Base-by-base conservation (phyloP, 2,888 invertebrate species). In the Erannis defoliaria region DNA sequence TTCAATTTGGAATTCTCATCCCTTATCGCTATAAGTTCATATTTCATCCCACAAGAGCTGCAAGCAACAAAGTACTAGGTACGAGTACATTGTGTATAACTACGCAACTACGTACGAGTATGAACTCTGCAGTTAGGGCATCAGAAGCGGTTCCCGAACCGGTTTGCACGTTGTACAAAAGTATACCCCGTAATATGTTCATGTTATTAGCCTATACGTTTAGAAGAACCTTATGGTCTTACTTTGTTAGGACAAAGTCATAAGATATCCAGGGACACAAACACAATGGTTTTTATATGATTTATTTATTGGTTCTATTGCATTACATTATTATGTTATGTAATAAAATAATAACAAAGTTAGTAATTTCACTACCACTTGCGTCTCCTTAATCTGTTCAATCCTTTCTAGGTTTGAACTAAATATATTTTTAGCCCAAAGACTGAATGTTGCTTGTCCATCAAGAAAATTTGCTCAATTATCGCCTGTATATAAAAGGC, bases 91-190 rank as follows among this genome's bases (percentile, higher is more conserved):
- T 37, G 35, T 18, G 45, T 38, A 43, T 38, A 58, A 38, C 9
- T 51, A 45, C 8, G 29, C 19, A 45, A 19, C 29, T 51, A 42
- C 23, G 10, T 31, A 57, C 43, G 50, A 26, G 49, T 42, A 43
- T 55, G 51, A 51, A 55, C 59, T 53, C 54, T 53, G 16, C 51
- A 58, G 54, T 55, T 51, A 56, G 53, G 37, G 56, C 53, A 57
- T 57, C 66, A 68, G 68, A 68, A 68, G 66, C 64, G 62, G 68
- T 62, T 65, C 48, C 55, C 23, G 50, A 57, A 68, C 68, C 68
- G 66, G 68, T 68, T 63, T 56, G 21, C 37, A 29, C 33, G 53
- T 29, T 46, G 40, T 55, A 55, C 55, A 61, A 61, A 54, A 62
- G 56, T 62, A 53, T 48, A 54, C 18, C 33, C 38, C 26, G 46